A percentile compares a stretch with the other conserved stretches of the same genome.
Evolutionary conservation across 2,113 vertebrate genomes (phyloP).

Genomic region (Vicugna pacos): DNA sequence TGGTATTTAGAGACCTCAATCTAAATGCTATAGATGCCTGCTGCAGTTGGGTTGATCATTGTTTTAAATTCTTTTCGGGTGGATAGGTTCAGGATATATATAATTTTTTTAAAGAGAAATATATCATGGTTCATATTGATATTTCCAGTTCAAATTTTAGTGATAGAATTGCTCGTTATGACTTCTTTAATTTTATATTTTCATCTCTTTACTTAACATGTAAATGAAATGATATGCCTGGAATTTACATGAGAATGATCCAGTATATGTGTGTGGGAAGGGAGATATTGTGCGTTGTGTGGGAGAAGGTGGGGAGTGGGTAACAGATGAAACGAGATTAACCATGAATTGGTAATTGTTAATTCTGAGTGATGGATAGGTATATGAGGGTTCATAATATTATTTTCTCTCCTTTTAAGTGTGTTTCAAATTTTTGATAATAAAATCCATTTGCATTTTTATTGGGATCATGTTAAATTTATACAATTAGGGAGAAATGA

Average conservation of each 20-base stretch:
- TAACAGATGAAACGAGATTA: conserved; percentile 35
- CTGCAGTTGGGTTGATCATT: neutral
- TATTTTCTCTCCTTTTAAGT: conserved; percentile 28
- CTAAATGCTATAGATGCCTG: neutral
- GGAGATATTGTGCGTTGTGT: neutral
- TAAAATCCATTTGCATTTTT: neutral
- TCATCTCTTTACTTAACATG: conserved; percentile 4
- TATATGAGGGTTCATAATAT: neutral
- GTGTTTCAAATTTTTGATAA: neutral
- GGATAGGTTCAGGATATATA: neutral
- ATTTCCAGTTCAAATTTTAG: conserved; percentile 43
- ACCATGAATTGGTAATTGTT: conserved; percentile 4
- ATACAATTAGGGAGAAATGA: conserved; percentile 10
- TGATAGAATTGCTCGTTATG: neutral
- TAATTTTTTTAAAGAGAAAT: neutral
- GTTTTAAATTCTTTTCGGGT: conserved; percentile 17
- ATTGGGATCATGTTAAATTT: conserved; percentile 47
- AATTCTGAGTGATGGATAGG: neutral
- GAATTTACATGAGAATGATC: conserved; percentile 42
- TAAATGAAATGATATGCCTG: neutral
- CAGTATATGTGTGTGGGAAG: neutral
- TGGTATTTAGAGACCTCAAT: neutral
- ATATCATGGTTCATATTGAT: neutral
- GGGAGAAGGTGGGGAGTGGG: neutral
- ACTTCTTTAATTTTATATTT: conserved; percentile 40